These are phyloP conservation scores for Mobula birostris DNA, from an alignment of 2,113 vertebrate species.

Conservation along the genomic window DNA sequence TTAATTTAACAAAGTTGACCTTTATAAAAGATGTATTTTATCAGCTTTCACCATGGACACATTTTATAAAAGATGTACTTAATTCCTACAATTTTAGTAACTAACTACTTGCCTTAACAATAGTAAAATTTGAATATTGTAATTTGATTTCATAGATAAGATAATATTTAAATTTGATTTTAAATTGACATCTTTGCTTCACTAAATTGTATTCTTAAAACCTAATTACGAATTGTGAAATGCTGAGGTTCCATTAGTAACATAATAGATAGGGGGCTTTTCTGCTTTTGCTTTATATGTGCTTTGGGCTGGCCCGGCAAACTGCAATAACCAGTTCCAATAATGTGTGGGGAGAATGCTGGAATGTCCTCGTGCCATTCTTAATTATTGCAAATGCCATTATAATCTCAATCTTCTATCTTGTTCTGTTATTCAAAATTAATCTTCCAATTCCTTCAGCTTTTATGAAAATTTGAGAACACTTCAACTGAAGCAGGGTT, in stretches of 20 bases:
- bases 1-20: not conserved
- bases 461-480: not conserved
- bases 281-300: not conserved
- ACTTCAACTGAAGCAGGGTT: not conserved
- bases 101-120: not conserved
- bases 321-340: not conserved
- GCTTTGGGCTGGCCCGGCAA: not conserved
- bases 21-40: not conserved
- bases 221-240: not conserved
- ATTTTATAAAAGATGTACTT: not conserved
- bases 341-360: not conserved
- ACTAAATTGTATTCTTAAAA: not conserved
- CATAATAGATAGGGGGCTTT: not conserved
- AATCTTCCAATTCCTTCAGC: not conserved
- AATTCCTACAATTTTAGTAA: not conserved
- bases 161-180: not conserved
- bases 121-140: not conserved
- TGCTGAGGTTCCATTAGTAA: not conserved
- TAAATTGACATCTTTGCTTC: not conserved
- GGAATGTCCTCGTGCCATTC: too few species aligned
- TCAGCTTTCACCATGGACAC: not conserved
- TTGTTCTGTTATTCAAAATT: not conserved
- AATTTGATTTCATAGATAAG: not conserved
- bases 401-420: not conserved
- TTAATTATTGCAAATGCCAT: too few species aligned